Conservation (phyloP, 2,113 vertebrate species). For the Sphaerodactylus townsendi region DNA sequence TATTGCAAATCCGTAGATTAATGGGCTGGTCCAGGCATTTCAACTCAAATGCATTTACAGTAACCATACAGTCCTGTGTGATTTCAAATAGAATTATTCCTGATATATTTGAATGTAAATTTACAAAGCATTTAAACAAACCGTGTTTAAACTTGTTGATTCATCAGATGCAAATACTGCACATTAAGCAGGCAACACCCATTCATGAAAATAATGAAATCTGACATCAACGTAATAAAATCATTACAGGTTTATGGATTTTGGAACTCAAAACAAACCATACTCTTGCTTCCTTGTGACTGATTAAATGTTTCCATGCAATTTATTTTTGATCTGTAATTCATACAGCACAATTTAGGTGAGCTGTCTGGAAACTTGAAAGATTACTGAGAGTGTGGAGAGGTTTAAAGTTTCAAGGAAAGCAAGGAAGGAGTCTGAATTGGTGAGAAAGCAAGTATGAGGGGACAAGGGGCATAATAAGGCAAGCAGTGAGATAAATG, state of each 20-base stretch:
- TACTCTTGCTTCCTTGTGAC: slow-evolving; percentile 62
- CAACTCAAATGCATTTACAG: slow-evolving; percentile 70
- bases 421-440: slow-evolving; percentile 6
- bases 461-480: slow-evolving; percentile 16
- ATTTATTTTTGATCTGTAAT: slow-evolving; percentile 58
- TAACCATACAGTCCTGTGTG: slow-evolving; percentile 65
- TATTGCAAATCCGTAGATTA: slow-evolving; percentile 59
- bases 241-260: slow-evolving; percentile 69
- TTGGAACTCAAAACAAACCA: slow-evolving; percentile 59
- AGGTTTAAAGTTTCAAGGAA: slow-evolving; percentile 47
- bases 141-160: slow-evolving; percentile 64
- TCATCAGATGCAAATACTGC: slow-evolving; percentile 65
- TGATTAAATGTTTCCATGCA: slow-evolving; percentile 61
- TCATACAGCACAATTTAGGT: slow-evolving; percentile 60
- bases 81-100: slow-evolving; percentile 76
- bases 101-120: slow-evolving; percentile 79
- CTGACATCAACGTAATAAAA: slow-evolving; percentile 70
- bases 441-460: slow-evolving; percentile 41
- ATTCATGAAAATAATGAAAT: slow-evolving; percentile 72
- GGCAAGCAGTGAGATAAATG: slow-evolving; percentile 26
- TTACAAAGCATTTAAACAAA: slow-evolving; percentile 72
- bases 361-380: slow-evolving; percentile 56
- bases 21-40: slow-evolving; percentile 67
- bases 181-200: slow-evolving; percentile 68
- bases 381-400: slow-evolving; percentile 41